Evolutionary conservation across 30 jellyfish, hydroid and myxozoan species (phyloP).

Genomic region (Hydra vulgaris): DNA sequence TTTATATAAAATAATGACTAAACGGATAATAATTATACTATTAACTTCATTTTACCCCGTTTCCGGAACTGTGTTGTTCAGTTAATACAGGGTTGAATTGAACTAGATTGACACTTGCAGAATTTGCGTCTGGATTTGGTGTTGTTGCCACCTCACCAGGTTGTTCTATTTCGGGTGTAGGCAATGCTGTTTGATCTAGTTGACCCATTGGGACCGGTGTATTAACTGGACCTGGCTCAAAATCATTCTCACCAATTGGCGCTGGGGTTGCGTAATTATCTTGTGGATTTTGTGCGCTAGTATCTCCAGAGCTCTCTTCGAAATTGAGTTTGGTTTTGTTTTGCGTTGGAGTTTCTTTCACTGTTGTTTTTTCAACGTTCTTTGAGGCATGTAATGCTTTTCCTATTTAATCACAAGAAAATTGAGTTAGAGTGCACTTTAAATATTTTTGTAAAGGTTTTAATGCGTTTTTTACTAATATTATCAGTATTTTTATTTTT

Average conservation of each 20-base stretch:
- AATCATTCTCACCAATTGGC: background rate
- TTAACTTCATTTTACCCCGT: background rate
- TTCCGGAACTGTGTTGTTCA: background rate
- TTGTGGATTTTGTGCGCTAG: background rate
- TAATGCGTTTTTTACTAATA: no score
- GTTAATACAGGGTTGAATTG: background rate
- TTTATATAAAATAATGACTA: no score
- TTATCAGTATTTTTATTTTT: no score
- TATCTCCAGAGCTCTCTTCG: background rate
- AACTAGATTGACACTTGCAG: background rate
- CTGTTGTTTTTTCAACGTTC: background rate
- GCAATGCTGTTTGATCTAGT: background rate
- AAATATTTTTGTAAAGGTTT: no score
- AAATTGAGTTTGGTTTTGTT: background rate
- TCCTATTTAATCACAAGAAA: no score
- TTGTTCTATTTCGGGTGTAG: background rate
- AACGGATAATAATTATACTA: no score
- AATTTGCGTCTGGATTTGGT: background rate
- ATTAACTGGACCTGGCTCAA: background rate
- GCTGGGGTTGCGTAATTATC: background rate
- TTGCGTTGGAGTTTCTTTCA: background rate
- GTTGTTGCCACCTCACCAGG: background rate
- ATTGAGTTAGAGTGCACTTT: no score
- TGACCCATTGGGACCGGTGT: background rate
- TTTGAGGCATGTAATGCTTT: no score